A percentile compares a stretch with the other conserved stretches of the same genome.
Conservation (phyloP, 53 echinoderm and acorn worm genomes). For the Holothuria scabra region DNA sequence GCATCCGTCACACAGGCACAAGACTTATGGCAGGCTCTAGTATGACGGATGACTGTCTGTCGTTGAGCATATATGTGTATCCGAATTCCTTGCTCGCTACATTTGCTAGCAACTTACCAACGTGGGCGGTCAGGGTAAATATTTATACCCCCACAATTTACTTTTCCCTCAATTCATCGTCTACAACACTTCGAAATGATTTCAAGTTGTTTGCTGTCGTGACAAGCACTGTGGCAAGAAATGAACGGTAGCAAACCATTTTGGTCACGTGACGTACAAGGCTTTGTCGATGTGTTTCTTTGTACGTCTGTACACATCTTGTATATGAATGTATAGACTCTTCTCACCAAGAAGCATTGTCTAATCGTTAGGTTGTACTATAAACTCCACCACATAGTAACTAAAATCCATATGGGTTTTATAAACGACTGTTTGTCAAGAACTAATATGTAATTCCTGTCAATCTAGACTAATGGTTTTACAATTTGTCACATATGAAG, state of each 20-base stretch:
- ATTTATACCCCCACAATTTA: conserved; percentile 24
- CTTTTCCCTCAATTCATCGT: background rate
- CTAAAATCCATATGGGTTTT: no score
- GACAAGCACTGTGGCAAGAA: background rate
- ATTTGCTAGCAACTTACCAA: conserved; percentile 38
- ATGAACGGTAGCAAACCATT: background rate
- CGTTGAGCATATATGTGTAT: conserved; percentile 32
- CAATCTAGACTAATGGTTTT: no score
- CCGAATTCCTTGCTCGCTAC: conserved; percentile 41
- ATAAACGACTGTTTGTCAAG: no score
- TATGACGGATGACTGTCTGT: conserved; percentile 16
- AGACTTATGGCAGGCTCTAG: conserved; percentile 9
- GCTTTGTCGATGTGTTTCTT: no score
- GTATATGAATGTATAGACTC: no score
- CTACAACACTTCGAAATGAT: background rate
- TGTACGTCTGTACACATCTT: no score
- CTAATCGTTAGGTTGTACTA: no score
- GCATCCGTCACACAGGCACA: conserved; percentile 31
- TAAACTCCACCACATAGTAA: no score
- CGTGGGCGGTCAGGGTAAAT: conserved; percentile 47
- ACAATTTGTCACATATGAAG: no score
- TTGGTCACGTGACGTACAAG: background rate
- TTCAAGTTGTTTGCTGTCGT: conserved; percentile 18
- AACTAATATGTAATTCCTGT: no score
- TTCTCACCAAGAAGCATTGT: no score